These are phyloP conservation scores for Megaceryle maxima DNA, from an alignment of 2,113 vertebrate species.

Conservation along the genomic window DNA sequence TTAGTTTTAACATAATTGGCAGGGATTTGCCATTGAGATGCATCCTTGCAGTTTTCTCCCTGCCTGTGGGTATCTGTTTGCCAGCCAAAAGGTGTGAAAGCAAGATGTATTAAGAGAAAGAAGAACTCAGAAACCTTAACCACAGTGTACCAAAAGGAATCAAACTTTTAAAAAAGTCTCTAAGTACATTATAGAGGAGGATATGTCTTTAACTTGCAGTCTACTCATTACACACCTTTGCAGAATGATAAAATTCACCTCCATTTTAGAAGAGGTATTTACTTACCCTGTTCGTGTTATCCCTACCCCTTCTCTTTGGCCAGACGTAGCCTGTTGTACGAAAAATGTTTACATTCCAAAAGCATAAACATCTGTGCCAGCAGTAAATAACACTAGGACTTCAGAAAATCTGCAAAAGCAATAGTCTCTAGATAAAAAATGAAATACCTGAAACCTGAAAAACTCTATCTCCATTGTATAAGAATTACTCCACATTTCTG, in stretches of 20 bases:
- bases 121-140: slow-evolving; percentile 6
- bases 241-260: slow-evolving; percentile 8
- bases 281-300: not conserved
- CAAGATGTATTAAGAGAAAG: slow-evolving; percentile 1
- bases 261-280: not conserved
- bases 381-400: not conserved
- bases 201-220: not conserved
- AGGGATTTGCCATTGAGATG: slow-evolving; percentile 17
- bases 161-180: not conserved
- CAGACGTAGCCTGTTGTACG: not conserved
- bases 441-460: not conserved
- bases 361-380: not conserved
- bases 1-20: slow-evolving; percentile 59
- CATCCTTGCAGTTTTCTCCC: slow-evolving; percentile 22
- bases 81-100: slow-evolving; percentile 29
- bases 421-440: not conserved
- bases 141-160: not conserved
- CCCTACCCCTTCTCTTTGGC: not conserved
- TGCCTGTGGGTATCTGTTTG: slow-evolving; percentile 35
- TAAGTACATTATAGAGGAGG: not conserved
- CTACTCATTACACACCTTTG: not conserved
- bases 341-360: not conserved
- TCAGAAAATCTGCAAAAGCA: not conserved
- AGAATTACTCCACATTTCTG: not conserved
- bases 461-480: not conserved